Evolutionary conservation across 2,113 vertebrate genomes (phyloP), one percentile per base, ranked within the genome.

Genomic region (Bubo blakistoni): DNA sequence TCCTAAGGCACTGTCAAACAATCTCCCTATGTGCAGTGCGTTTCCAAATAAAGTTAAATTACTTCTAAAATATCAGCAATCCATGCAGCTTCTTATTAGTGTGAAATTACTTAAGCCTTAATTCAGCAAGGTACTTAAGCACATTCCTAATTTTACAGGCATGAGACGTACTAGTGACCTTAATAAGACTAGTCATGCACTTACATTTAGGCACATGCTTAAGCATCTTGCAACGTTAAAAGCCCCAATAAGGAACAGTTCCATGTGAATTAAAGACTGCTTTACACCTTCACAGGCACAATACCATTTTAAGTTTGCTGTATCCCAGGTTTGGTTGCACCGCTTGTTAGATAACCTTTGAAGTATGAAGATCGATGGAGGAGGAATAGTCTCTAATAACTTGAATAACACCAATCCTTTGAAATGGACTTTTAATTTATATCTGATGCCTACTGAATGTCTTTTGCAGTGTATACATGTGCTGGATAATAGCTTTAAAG

Each of bases 101-200:
- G 74, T 89, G 89, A 95, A 95, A 97, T 92, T 82, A 94, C 66
- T 80, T 91, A 91, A 91, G 63, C 88, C 89, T 94, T 82, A 92
- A 81, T 95, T 96, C 86, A 95, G 84, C 40, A 82, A 95, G 84
- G 78, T 85, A 46, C 89, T 95, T 88, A 58, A 92, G 89, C 81
- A 69, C 84, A 73, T 87, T 85, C 84, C 76, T 82, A 49, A 90
- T 89, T 94, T 91, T 90, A 80, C 73, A 94, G 76, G 77, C 94
- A 30, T 51, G 70, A 88, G 71, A 87, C 1, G 3, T 80, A 80
- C 54, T 62, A 73, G 52, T 62, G 86, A 91, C 94, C 78, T 88
- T 72, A 83, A 11, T 47, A 55, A 81, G 74, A 57, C 42, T 13
- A 81, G 80, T 46, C 84, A 57, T 2, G 3, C 91, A 59, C 89